Base-by-base conservation (phyloP, 2,888 invertebrate genomes). In the Luffia ferchaultella region DNA sequence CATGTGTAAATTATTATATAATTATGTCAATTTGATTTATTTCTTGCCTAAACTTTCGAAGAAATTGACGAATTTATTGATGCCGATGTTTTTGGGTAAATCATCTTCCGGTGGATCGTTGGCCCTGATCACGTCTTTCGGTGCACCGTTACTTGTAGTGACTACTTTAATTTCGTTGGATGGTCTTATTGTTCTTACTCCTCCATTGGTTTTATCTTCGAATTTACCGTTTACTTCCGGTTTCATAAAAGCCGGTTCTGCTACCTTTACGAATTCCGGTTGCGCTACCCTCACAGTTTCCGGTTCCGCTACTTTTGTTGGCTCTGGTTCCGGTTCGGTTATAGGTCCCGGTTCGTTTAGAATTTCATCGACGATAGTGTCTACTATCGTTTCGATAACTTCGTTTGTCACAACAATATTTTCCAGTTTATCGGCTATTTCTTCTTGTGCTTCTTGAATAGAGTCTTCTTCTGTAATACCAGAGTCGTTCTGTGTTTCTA, bases 91-190 rank as follows among this genome's bases (percentile, higher is more conserved):
- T 48, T 83, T 83, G 1, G 83, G 83, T 7, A 83, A 55, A 57
- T 83, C 83, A 18, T 83, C 82, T 58, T 83, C 83, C 0, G 82
- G 83, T 0, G 83, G 83, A 42, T 83, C 83, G 41, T 80, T 83
- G 0, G 83, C 83, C 30, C 83, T 66, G 2, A 83, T 80, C 0
- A 83, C 80, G 16, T 83, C 83, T 54, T 71, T 76, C 0, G 82
- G 74, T 0, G 61, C 64, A 0, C 75, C 72, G 49, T 77, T 79
- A 1, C 65, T 58, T 16, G 40, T 41, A 17, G 15, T n/a, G 3
- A 42, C 43, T n/a, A 42, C 16, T n/a, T 42, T 42, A 7, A 42
- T 42, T n/a, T 42, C 43, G 17, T 42, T 42, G n/a, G 43, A 42
- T 5, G 43, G n/a, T 42, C 43, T 42, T 16, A 30, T 30, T 12